Evolutionary conservation across 2,797 vertebrate species (phyloP).

Genomic region (Clamator glandarius): DNA sequence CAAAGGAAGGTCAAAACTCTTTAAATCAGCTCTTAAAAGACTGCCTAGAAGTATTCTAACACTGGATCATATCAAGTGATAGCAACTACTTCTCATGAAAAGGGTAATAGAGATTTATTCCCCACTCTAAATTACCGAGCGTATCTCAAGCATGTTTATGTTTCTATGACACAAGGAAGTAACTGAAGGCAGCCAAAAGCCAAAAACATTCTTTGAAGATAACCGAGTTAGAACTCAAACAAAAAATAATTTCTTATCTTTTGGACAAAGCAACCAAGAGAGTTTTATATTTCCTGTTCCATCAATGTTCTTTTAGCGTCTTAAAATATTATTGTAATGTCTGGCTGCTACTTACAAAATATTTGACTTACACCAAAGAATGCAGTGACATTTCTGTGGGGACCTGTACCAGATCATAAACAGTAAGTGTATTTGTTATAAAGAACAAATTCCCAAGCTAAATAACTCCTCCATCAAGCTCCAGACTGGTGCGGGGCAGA

Average conservation of each 20-base stretch:
- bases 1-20: background rate
- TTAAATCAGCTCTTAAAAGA: background rate
- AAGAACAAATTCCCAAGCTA: slow-evolving; percentile 4
- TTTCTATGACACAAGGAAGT: background rate
- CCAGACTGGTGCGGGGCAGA: background rate
- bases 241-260: background rate
- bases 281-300: background rate
- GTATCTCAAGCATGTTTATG: background rate
- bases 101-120: background rate
- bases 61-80: background rate
- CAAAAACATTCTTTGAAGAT: background rate
- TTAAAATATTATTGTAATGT: background rate
- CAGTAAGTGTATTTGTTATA: background rate
- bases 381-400: background rate
- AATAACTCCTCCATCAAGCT: background rate
- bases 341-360: slow-evolving; percentile 18
- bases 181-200: background rate
- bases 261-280: background rate
- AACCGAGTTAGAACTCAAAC: background rate
- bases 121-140: background rate
- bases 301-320: background rate
- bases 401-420: background rate
- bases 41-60: background rate
- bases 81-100: background rate
- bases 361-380: background rate